These are phyloP conservation scores for Tapirus indicus DNA, from an alignment of 2,797 vertebrate species.

Conservation along the genomic window DNA sequence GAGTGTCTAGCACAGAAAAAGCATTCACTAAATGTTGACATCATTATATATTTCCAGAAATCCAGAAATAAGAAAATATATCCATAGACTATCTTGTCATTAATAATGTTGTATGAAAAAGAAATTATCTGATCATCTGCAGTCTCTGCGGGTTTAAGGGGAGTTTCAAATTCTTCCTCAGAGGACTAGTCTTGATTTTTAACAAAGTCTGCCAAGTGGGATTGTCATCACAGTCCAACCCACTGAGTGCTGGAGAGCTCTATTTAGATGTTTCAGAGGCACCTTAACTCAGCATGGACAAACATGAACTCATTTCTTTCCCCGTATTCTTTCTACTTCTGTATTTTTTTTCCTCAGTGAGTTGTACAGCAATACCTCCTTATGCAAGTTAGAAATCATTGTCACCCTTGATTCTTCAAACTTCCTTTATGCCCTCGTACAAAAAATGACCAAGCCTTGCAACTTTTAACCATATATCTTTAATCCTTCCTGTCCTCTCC, in stretches of 20 bases:
- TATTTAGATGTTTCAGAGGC: neutral
- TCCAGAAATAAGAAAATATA: neutral
- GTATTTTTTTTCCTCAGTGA: neutral
- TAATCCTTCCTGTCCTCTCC: neutral
- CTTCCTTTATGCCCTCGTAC: neutral
- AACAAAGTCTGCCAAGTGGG: neutral
- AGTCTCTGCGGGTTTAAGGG: neutral
- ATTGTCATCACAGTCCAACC: neutral
- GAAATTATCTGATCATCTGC: neutral
- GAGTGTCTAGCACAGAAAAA: neutral
- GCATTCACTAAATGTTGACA: neutral
- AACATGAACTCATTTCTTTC: neutral
- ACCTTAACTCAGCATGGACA: neutral
- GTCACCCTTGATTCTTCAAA: slow-evolving; percentile 19
- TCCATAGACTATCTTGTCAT: neutral
- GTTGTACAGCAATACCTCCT: neutral
- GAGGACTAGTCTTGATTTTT: neutral
- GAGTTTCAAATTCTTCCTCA: slow-evolving; percentile 9
- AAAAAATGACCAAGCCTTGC: neutral
- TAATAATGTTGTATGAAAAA: neutral
- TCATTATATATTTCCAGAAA: neutral
- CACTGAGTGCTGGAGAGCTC: neutral
- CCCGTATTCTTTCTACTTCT: neutral
- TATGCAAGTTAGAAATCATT: slow-evolving; percentile 29
- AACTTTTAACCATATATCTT: slow-evolving; percentile 16